Evolutionary conservation across 2,797 vertebrate genomes (phyloP).

Genomic region (Periparus ater): DNA sequence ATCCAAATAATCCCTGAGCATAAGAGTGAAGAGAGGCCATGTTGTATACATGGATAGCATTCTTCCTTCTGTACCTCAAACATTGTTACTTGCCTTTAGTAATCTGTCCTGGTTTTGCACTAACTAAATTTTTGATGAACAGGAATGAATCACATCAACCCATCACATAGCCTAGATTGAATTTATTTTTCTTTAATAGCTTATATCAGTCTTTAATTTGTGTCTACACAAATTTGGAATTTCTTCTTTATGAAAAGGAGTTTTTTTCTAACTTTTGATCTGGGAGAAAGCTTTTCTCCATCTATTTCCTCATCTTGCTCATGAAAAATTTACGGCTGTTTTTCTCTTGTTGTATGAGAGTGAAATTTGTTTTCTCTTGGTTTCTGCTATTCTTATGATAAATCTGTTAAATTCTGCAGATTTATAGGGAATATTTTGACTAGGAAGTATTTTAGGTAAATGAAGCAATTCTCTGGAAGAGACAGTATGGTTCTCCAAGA

Average conservation of each 20-base stretch:
- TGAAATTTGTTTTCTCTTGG: neutral
- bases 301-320: neutral
- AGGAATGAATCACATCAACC: neutral
- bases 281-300: neutral
- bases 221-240: neutral
- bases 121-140: neutral
- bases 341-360: neutral
- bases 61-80: neutral
- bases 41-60: rapidly evolving
- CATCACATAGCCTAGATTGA: neutral
- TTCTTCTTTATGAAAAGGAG: neutral
- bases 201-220: neutral
- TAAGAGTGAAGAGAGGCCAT: neutral
- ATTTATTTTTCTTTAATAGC: neutral
- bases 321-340: neutral
- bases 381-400: neutral
- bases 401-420: neutral
- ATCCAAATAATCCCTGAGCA: neutral
- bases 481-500: neutral
- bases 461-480: neutral
- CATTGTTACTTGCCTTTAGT: neutral
- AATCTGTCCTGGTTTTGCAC: neutral
- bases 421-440: neutral
- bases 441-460: neutral
- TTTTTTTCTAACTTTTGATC: neutral